phyloP scores from a whole-genome alignment of 2,113 vertebrate genomes.

The Gallinago undulata region DNA sequence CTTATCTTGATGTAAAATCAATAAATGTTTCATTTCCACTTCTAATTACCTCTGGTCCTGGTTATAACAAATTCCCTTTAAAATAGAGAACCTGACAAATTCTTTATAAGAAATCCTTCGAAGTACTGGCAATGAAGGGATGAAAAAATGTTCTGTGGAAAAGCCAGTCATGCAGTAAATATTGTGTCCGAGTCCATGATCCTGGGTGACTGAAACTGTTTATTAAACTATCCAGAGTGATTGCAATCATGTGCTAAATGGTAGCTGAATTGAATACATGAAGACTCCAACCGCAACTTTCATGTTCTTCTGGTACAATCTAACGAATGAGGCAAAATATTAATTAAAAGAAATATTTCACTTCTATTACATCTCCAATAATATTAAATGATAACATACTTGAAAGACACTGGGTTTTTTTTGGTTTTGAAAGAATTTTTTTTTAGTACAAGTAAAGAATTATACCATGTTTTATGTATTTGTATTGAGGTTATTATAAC shows the following conservation, averaged over 20 bases:
- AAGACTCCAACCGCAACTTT: background rate
- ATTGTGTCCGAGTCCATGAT: background rate
- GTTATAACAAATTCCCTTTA: constrained; percentile 13
- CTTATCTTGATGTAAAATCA: constrained; percentile 40
- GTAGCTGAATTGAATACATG: background rate
- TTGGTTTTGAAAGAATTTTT: background rate
- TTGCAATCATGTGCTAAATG: background rate
- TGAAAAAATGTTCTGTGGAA: background rate
- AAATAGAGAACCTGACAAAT: background rate
- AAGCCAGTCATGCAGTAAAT: background rate
- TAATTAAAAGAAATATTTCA: background rate
- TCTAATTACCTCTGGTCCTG: constrained; percentile 21
- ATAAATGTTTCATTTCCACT: constrained; percentile 47
- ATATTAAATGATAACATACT: background rate
- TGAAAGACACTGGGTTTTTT: background rate
- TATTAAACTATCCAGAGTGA: background rate
- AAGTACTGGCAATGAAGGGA: background rate
- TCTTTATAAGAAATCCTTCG: background rate
- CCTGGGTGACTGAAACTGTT: background rate
- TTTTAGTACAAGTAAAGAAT: background rate
- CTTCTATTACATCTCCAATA: background rate
- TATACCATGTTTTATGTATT: background rate
- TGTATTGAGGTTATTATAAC: background rate
- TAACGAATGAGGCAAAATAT: background rate
- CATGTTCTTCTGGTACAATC: background rate